These are phyloP conservation scores for Aricia artaxerxes DNA, from an alignment of 2,888 invertebrate species.

Conservation along the genomic window DNA sequence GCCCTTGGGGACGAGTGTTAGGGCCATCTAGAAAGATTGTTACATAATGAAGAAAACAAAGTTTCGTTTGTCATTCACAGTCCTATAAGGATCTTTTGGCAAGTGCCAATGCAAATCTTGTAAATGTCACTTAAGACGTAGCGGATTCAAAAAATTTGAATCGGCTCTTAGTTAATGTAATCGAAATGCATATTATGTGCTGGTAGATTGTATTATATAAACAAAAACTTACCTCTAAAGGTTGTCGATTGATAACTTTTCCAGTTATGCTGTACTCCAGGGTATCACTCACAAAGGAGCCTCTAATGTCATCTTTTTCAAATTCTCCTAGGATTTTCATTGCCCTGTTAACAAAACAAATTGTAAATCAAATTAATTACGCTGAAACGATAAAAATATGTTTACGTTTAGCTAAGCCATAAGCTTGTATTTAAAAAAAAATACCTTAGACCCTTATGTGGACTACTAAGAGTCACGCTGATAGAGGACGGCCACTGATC, in stretches of 20 bases:
- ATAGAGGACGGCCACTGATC: constrained; percentile 56
- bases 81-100: too few species aligned
- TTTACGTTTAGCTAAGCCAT: too few species aligned
- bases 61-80: too few species aligned
- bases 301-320: constrained; percentile 62
- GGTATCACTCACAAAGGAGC: constrained; percentile 64
- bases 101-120: too few species aligned
- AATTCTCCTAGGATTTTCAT: constrained; percentile 69
- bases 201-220: too few species aligned
- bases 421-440: constrained; percentile 32
- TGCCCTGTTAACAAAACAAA: constrained; percentile 50
- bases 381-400: too few species aligned
- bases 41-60: too few species aligned
- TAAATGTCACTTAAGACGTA: too few species aligned
- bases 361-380: too few species aligned
- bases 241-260: constrained; percentile 60
- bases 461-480: constrained; percentile 61
- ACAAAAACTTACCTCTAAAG: constrained; percentile 59
- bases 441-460: constrained; percentile 66
- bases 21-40: constrained; percentile 53
- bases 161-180: too few species aligned
- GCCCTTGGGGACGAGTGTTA: constrained; percentile 62
- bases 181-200: too few species aligned
- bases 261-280: constrained; percentile 66
- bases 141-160: too few species aligned